phyloP scores from a whole-genome alignment of 2,797 vertebrate species.

The Hyperoplus lanceolatus region DNA sequence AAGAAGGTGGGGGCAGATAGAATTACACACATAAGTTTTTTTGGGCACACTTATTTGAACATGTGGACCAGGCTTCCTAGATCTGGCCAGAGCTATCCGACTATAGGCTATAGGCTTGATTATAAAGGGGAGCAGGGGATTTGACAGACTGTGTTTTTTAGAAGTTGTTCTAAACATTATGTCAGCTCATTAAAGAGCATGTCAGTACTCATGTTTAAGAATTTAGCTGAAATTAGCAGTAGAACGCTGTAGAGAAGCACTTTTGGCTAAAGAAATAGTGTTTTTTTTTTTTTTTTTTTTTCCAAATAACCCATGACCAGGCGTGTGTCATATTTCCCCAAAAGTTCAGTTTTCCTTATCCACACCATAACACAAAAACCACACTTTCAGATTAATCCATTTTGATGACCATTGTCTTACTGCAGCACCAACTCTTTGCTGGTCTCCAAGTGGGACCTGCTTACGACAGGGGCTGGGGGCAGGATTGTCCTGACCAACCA shows the following conservation, averaged over 20 bases:
- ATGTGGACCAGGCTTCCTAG: constrained; percentile 9
- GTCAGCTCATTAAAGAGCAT: background rate
- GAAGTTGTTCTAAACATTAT: background rate
- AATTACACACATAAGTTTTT: constrained; percentile 36
- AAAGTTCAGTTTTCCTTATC: background rate
- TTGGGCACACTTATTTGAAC: constrained; percentile 12
- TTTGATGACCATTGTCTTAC: background rate
- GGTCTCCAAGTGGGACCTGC: too few species aligned
- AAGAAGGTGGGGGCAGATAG: background rate
- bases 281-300: background rate
- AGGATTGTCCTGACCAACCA: too few species aligned
- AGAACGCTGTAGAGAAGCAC: too few species aligned
- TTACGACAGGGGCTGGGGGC: too few species aligned
- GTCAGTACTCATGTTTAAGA: background rate
- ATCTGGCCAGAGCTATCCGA: background rate
- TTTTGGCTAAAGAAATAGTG: too few species aligned
- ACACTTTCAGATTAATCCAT: background rate
- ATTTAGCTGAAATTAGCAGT: too few species aligned
- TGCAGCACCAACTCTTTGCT: too few species aligned
- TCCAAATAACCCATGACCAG: too few species aligned
- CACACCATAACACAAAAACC: background rate
- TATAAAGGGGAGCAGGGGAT: background rate
- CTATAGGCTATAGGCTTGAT: background rate
- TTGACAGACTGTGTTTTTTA: constrained; percentile 3
- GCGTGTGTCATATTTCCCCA: background rate